A percentile compares a stretch with the other conserved stretches of the same genome.
Evolutionary conservation across 2,888 invertebrate species (phyloP).

Genomic region (Aromia moschata): DNA sequence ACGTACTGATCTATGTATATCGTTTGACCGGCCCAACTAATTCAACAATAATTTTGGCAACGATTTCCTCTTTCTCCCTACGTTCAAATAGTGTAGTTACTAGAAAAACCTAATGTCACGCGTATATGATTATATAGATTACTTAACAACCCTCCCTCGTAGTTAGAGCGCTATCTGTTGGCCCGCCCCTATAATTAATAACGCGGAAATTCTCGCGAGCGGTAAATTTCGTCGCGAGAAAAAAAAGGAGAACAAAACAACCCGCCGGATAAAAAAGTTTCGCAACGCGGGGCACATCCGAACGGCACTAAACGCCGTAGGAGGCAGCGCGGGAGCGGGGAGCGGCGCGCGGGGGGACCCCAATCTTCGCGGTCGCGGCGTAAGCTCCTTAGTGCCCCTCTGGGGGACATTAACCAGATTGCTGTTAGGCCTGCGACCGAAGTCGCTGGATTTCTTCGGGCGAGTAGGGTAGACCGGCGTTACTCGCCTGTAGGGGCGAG

Average conservation of each 20-base stretch:
- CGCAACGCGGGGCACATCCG: constrained; percentile 55
- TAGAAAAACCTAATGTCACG: too few species aligned
- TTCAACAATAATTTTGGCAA: too few species aligned
- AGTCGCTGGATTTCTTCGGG: background rate
- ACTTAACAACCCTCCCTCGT: too few species aligned
- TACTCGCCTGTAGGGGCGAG: too few species aligned
- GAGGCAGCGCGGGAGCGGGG: constrained; percentile 26
- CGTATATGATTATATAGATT: too few species aligned
- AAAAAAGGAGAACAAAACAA: constrained; percentile 44
- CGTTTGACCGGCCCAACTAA: too few species aligned
- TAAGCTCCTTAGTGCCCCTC: constrained; percentile 59
- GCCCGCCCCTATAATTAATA: constrained; percentile 45
- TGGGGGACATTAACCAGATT: constrained; percentile 61
- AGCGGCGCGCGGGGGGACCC: constrained; percentile 49
- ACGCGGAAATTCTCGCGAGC: constrained; percentile 36
- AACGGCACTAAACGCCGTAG: constrained; percentile 54
- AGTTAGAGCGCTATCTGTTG: too few species aligned
- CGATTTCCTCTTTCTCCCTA: too few species aligned
- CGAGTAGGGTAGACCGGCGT: background rate
- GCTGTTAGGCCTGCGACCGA: constrained; percentile 39
- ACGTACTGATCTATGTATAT: too few species aligned
- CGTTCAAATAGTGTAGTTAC: too few species aligned
- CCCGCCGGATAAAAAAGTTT: constrained; percentile 48
- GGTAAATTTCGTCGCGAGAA: constrained; percentile 42
- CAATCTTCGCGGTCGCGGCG: constrained; percentile 57